These are phyloP conservation scores for Cassiopea xamachana DNA, from an alignment of 30 jellyfish, hydroid and myxozoan species.

Conservation along the genomic window DNA sequence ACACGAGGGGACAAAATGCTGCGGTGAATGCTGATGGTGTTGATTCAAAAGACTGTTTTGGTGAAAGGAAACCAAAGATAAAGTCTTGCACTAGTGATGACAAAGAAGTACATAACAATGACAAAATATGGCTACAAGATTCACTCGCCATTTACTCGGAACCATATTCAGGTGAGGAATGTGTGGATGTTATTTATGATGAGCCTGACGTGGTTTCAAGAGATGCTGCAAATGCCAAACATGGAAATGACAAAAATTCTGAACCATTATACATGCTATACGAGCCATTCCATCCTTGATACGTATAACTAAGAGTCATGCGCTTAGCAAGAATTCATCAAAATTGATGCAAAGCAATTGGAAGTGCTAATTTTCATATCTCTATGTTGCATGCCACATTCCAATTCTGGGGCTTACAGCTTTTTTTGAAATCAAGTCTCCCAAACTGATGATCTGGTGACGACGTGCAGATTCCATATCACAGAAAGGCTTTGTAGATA, in stretches of 20 bases:
- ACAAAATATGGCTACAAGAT: neutral
- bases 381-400: no score
- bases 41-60: neutral
- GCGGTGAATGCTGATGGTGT: no score
- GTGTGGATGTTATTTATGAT: conserved; percentile 5
- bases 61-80: neutral
- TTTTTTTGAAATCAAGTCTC: no score
- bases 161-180: neutral
- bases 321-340: no score
- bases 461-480: no score
- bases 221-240: neutral
- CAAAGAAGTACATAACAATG: neutral
- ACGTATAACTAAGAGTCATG: neutral
- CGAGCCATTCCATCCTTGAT: conserved; percentile 18
- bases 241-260: neutral
- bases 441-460: no score
- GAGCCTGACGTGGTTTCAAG: neutral
- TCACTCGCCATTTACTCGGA: neutral
- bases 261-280: conserved; percentile 50
- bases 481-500: no score
- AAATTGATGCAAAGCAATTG: no score
- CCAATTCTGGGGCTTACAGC: no score
- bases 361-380: no score
- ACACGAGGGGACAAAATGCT: no score
- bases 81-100: neutral